These are phyloP conservation scores for Sebastes minor DNA, from an alignment of 2,797 vertebrate species.

Conservation along the genomic window DNA sequence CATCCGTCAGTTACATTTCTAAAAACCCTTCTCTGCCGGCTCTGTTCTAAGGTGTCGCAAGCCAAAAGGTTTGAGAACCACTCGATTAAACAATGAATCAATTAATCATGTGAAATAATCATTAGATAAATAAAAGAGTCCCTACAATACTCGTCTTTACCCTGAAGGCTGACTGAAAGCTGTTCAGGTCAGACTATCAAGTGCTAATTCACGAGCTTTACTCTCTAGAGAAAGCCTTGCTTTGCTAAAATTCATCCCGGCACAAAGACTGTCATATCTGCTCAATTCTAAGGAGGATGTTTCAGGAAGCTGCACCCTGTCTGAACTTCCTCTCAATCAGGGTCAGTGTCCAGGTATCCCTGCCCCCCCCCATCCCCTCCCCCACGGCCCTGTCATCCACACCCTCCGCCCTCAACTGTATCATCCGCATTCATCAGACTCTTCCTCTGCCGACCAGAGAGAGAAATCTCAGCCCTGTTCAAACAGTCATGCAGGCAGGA, in stretches of 20 bases:
- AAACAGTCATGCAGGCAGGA: slow-evolving; percentile 65
- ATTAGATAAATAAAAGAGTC: neutral
- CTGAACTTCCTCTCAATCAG: slow-evolving; percentile 41
- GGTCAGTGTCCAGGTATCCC: slow-evolving; percentile 52
- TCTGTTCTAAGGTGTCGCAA: neutral
- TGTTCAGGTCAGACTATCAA: neutral
- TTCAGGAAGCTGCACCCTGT: slow-evolving; percentile 39
- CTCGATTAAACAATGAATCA: slow-evolving; percentile 8
- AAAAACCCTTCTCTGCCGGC: neutral
- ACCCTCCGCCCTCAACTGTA: slow-evolving; percentile 43
- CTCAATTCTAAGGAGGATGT: slow-evolving; percentile 15
- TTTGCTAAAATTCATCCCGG: slow-evolving; percentile 10
- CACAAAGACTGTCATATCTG: slow-evolving; percentile 13
- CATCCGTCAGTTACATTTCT: neutral
- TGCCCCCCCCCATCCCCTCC: neutral
- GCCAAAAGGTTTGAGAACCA: neutral
- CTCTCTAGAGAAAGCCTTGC: neutral
- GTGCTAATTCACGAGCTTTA: neutral
- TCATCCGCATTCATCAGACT: slow-evolving; percentile 67
- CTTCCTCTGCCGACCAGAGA: slow-evolving; percentile 55
- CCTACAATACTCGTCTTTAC: neutral
- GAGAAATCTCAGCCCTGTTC: slow-evolving; percentile 69
- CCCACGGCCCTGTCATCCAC: slow-evolving; percentile 30
- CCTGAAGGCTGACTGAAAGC: neutral
- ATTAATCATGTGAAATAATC: slow-evolving; percentile 6